These are phyloP conservation scores for Hipposideros armiger DNA, from an alignment of 2,113 vertebrate species.

Conservation along the genomic window DNA sequence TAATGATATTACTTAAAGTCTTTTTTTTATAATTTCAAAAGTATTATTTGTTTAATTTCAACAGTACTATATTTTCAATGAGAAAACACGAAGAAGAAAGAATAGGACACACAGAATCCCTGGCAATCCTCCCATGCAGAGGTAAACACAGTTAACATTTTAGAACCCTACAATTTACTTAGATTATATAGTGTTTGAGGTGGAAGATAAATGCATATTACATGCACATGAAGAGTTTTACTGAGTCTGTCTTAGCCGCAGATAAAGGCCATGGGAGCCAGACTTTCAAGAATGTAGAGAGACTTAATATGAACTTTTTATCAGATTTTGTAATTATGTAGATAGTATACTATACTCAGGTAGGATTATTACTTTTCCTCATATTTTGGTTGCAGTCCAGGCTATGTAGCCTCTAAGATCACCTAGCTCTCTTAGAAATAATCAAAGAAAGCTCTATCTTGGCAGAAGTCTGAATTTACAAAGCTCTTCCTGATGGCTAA, in stretches of 20 bases:
- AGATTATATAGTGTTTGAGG: conserved; percentile 47
- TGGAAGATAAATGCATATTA: neutral
- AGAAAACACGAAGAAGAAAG: conserved; percentile 35
- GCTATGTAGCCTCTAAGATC: neutral
- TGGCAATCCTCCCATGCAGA: neutral
- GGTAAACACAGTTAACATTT: neutral
- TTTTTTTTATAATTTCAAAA: neutral
- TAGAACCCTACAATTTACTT: neutral
- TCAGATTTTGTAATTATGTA: conserved; percentile 24
- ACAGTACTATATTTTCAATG: neutral
- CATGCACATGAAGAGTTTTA: neutral
- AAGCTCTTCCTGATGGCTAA: neutral
- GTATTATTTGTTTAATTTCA: conserved; percentile 54
- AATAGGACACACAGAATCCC: neutral
- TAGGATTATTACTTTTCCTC: conserved; percentile 9
- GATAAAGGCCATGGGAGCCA: neutral
- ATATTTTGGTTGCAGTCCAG: neutral
- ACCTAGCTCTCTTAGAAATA: neutral
- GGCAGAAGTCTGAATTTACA: conserved; percentile 8
- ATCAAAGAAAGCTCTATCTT: neutral
- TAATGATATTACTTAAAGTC: neutral
- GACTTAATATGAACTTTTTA: conserved; percentile 59
- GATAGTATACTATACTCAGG: neutral
- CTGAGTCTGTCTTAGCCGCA: neutral
- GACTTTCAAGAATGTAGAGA: conserved; percentile 8